Conservation (phyloP, 2,888 invertebrate species). For the Teleogryllus oceanicus region DNA sequence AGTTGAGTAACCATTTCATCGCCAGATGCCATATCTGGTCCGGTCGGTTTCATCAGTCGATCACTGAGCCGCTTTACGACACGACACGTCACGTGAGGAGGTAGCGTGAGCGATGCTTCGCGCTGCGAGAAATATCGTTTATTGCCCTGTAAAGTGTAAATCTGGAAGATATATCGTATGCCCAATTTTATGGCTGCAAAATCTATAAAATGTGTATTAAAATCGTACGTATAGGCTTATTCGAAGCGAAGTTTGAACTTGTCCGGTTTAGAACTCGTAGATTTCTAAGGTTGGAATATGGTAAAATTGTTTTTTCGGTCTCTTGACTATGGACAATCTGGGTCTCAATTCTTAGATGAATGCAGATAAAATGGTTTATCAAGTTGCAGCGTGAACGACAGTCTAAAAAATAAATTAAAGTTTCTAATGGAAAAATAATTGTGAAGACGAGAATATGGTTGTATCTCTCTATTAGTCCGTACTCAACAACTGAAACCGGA, state of each 20-base stretch:
- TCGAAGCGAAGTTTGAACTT: not conserved
- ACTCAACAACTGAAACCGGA: no score
- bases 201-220: not conserved
- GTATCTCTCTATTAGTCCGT: no score
- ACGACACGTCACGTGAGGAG: not conserved
- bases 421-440: no score
- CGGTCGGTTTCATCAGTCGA: not conserved
- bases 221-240: not conserved
- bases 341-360: no score
- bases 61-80: not conserved
- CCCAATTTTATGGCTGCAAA: not conserved
- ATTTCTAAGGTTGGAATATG: no score
- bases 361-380: no score
- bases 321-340: no score
- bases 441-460: no score
- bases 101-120: not conserved
- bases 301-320: no score
- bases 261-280: no score
- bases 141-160: constrained; percentile 9
- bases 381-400: no score
- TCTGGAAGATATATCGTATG: not conserved
- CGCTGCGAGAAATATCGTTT: not conserved
- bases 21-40: not conserved
- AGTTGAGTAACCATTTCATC: not conserved
- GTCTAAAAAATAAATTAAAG: no score